These are phyloP conservation scores for Rhea americana DNA, from an alignment of 2,113 vertebrate species.

Conservation along the genomic window DNA sequence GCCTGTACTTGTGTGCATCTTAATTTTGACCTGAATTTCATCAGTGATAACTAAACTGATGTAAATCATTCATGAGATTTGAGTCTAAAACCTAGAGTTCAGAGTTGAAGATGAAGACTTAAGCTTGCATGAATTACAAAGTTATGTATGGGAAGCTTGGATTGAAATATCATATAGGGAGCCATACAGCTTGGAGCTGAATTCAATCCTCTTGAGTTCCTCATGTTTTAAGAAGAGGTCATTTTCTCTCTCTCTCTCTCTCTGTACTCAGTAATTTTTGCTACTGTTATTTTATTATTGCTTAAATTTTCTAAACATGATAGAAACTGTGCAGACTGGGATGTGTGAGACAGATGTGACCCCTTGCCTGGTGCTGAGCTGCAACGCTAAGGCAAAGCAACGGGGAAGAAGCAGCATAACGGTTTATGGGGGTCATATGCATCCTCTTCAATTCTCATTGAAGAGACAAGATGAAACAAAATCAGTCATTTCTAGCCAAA, in stretches of 20 bases:
- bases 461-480: not conserved
- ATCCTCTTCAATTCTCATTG: not conserved
- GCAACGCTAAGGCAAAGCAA: not conserved
- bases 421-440: not conserved
- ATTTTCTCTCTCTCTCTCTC: not conserved
- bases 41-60: fast-evolving
- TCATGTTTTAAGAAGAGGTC: not conserved
- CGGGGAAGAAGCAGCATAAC: not conserved
- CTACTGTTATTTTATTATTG: not conserved
- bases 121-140: not conserved
- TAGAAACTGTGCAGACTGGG: not conserved
- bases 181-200: not conserved
- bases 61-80: not conserved
- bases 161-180: not conserved
- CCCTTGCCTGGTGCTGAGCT: not conserved
- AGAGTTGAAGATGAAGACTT: not conserved
- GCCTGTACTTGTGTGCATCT: not conserved
- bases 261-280: not conserved
- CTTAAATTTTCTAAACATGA: not conserved
- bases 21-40: slow-evolving; percentile 22
- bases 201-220: not conserved
- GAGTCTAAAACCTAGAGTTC: not conserved
- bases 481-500: not conserved
- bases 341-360: not conserved
- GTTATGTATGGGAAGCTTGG: not conserved